Evolutionary conservation across 2,888 invertebrate species (phyloP).

Genomic region (Phanerotoma sp.): DNA sequence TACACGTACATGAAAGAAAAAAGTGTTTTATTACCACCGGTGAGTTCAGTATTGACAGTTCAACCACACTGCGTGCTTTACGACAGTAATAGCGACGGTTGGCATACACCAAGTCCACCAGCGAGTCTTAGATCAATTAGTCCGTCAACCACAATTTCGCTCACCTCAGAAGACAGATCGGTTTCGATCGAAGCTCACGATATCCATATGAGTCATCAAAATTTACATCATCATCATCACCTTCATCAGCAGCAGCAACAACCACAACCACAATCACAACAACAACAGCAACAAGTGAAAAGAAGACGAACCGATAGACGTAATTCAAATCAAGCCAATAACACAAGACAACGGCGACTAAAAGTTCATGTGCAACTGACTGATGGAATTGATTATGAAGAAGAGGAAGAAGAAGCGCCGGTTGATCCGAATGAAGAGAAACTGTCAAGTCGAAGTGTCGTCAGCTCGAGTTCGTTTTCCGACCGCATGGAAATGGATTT

Average conservation of each 20-base stretch:
- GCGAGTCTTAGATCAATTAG: slow-evolving; percentile 52
- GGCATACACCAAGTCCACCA: slow-evolving; percentile 55
- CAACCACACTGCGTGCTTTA: slow-evolving; percentile 33
- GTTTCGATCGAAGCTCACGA: slow-evolving; percentile 17
- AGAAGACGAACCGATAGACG: slow-evolving; percentile 9
- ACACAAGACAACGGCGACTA: slow-evolving; percentile 20
- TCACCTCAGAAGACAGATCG: slow-evolving; percentile 41
- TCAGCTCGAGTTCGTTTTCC: slow-evolving; percentile 41
- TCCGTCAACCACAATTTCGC: slow-evolving; percentile 48
- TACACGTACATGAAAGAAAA: slow-evolving; percentile 47
- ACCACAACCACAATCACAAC: no score
- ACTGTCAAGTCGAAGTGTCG: slow-evolving; percentile 39
- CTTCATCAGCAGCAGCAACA: no score
- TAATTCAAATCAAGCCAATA: slow-evolving; percentile 12
- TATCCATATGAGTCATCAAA: slow-evolving; percentile 5
- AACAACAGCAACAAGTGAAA: slow-evolving; percentile 4
- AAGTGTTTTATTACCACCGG: slow-evolving; percentile 44
- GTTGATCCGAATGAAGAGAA: slow-evolving; percentile 26
- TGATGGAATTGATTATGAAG: slow-evolving; percentile 12
- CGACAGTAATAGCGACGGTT: slow-evolving; percentile 53
- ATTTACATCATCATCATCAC: no score
- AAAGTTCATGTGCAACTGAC: slow-evolving; percentile 31
- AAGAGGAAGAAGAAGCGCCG: slow-evolving; percentile 34
- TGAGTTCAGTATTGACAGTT: slow-evolving; percentile 39
- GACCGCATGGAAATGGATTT: slow-evolving; percentile 52